Base-by-base conservation (phyloP, 2,888 invertebrate genomes). In the Dryobotodes eremita region DNA sequence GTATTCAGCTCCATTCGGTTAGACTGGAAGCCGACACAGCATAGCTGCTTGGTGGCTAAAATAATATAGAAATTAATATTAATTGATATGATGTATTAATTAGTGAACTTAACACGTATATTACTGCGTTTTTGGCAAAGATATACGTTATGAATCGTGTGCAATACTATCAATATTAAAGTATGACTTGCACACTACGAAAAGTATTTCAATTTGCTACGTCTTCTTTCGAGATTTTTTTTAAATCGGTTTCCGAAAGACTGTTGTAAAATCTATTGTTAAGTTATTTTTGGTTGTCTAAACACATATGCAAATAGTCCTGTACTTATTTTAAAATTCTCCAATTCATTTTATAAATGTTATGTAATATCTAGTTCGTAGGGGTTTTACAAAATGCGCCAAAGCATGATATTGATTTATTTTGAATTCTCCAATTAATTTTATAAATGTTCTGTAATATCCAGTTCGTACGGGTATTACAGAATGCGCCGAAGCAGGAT, bases 111-210 rank as follows among this genome's bases (percentile, higher is more conserved):
- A 46, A 53, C n/a, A 50, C 48, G n/a, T 76, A 48, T 26, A 55
- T 79, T 64, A 79, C 20, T 79, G 26, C 79, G 79, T 71, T 65
- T 79, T 79, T 71, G 79, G 65, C 79, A 79, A 53, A n/a, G 11
- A 36, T n/a, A 17, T 17, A 11, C 31, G 15, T 59, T 77, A 8
- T 13, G 70, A 57, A 26, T 70, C 79, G 71, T 59, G 79, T 71
- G 79, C 64, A 77, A n/a, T 68, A n/a, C 13, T 74, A 62, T 71
- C 71, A 53, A 65, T 66, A 79, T 42, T 50, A 15, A n/a, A 31
- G 0, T 8, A 79, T 79, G 79, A 79, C 64, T 71, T 65, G 79
- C 70, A 13, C n/a, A 10, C 46, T 57, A 11, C 15, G 10, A 62
- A 36, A 17, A 17, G 17, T 50, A 46, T 15, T 31, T 20, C n/a